Evolutionary conservation across 2,888 invertebrate species (phyloP).

Genomic region (Stegophylla sp.): DNA sequence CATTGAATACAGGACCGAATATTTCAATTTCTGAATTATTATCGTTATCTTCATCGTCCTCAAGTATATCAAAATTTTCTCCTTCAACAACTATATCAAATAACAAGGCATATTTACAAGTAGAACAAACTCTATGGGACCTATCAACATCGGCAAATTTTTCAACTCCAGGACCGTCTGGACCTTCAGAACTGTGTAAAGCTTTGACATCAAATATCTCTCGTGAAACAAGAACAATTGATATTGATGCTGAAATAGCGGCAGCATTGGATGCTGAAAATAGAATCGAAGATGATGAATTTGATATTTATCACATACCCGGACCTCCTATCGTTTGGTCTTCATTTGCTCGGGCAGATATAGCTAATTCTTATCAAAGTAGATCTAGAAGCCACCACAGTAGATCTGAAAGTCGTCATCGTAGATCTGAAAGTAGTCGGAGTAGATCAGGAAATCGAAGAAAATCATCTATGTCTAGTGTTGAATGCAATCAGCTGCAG

Average conservation of each 20-base stretch:
- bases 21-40: neutral
- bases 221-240: neutral
- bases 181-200: too few species aligned
- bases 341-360: neutral
- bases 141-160: too few species aligned
- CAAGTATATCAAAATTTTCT: neutral
- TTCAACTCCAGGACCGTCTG: too few species aligned
- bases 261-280: neutral
- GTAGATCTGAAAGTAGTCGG: too few species aligned
- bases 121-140: too few species aligned
- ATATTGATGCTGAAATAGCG: constrained; percentile 5
- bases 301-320: neutral
- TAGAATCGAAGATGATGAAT: neutral
- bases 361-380: neutral
- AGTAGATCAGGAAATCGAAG: neutral
- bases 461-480: neutral
- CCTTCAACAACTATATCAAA: neutral
- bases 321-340: neutral
- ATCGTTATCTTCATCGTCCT: neutral
- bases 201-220: too few species aligned
- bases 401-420: fast-evolving
- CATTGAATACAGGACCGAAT: too few species aligned
- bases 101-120: too few species aligned
- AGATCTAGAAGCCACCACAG: neutral
- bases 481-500: too few species aligned